Percentiles rank a stretch among this genome's conserved stretches.
These are phyloP conservation scores for Patella ulyssiponensis DNA, from an alignment of 2,888 invertebrate species.

Conservation along the genomic window DNA sequence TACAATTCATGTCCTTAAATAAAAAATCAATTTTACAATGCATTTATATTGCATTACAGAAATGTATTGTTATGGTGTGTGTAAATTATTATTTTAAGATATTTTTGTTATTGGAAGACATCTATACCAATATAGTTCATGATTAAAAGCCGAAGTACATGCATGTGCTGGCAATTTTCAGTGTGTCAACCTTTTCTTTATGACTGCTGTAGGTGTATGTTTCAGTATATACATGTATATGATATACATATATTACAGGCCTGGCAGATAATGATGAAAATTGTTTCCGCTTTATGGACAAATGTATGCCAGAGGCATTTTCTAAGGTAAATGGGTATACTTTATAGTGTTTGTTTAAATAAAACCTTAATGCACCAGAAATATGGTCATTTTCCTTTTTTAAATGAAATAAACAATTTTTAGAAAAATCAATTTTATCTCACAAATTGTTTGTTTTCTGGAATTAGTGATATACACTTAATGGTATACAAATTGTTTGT, in stretches of 20 bases:
- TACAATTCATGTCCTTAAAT: no score
- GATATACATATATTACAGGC: constrained; percentile 55
- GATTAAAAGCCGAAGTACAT: background rate
- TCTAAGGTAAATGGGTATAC: constrained; percentile 66
- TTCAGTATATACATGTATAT: constrained; percentile 3
- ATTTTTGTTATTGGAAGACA: background rate
- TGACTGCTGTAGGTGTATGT: constrained; percentile 4
- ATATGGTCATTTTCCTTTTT: no score
- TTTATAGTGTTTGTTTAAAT: no score
- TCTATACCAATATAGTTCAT: background rate
- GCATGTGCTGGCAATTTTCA: no score
- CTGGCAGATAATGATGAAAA: constrained; percentile 72
- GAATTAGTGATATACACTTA: no score
- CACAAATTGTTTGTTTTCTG: no score
- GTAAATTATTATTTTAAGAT: background rate
- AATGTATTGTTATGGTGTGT: background rate
- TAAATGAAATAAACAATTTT: no score
- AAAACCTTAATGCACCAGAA: no score
- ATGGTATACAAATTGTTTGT: no score
- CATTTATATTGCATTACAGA: background rate
- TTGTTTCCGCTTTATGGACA: constrained; percentile 72
- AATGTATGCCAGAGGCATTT: constrained; percentile 74
- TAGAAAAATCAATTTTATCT: no score
- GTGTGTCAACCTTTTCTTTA: no score
- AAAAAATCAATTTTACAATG: background rate